Conservation (phyloP, 2,113 vertebrate species). For the Seriola dumerili region DNA sequence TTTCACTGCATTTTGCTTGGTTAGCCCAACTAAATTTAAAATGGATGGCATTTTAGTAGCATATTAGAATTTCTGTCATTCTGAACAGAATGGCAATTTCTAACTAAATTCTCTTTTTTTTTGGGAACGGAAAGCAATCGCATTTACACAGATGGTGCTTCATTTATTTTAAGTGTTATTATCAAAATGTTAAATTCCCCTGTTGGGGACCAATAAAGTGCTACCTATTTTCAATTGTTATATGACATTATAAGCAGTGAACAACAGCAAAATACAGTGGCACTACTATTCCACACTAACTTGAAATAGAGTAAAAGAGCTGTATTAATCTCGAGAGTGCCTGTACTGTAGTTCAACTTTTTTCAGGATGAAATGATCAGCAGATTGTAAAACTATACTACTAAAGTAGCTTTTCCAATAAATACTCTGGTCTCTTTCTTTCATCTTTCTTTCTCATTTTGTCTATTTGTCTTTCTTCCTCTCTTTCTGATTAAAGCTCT, state of each 20-base stretch:
- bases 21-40: background rate
- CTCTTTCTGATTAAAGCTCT: constrained; percentile 30
- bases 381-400: background rate
- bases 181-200: background rate
- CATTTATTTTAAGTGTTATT: background rate
- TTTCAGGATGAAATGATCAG: background rate
- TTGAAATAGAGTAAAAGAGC: background rate
- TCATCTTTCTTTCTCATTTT: background rate
- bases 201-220: background rate
- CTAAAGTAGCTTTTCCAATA: background rate
- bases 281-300: background rate
- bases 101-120: background rate
- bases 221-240: background rate
- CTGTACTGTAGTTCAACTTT: background rate
- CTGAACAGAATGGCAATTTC: background rate
- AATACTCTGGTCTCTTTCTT: background rate
- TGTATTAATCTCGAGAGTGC: background rate
- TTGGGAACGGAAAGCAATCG: background rate
- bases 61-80: background rate
- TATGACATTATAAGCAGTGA: background rate
- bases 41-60: background rate
- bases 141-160: background rate
- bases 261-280: background rate
- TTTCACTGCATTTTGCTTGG: constrained; percentile 17
- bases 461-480: constrained; percentile 3